Percentiles rank a stretch among this genome's conserved stretches.
phyloP scores from a whole-genome alignment of 2,797 vertebrate genomes.

The Crocodylus rhombifer region DNA sequence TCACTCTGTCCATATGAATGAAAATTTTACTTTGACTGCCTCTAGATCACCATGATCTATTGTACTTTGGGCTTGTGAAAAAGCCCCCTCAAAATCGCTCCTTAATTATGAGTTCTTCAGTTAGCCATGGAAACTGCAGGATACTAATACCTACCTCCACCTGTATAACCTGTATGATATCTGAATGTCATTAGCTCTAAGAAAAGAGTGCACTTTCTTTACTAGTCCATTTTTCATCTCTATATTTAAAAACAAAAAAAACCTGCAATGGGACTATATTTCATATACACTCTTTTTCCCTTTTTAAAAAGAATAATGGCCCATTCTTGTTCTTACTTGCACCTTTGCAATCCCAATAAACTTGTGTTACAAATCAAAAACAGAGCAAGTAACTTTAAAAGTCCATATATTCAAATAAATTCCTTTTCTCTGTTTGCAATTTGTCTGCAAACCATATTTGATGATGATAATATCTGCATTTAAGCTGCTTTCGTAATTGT shows the following conservation, averaged over 20 bases:
- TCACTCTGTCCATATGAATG: not conserved
- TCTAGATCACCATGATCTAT: not conserved
- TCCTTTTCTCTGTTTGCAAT: not conserved
- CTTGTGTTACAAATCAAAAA: not conserved
- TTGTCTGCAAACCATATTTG: accelerated
- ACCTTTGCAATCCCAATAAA: not conserved
- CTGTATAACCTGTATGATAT: not conserved
- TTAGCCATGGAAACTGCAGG: not conserved
- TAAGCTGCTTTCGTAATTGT: not conserved
- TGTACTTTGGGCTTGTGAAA: accelerated
- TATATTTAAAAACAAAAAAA: too few relatives aligned
- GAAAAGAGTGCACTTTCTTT: not conserved
- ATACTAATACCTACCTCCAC: not conserved
- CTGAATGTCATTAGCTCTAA: not conserved
- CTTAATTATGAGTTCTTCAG: not conserved
- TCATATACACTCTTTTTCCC: not conserved
- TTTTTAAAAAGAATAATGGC: not conserved
- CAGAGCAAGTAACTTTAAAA: not conserved
- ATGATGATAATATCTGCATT: not conserved
- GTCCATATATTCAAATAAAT: not conserved
- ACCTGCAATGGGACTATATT: not conserved
- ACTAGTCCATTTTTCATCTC: too few relatives aligned
- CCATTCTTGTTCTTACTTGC: not conserved
- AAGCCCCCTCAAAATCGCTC: not conserved
- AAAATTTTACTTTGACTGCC: not conserved